Evolutionary conservation across 2,797 vertebrate species (phyloP), one percentile per base, ranked within the genome.

Genomic region (Myripristis murdjan): DNA sequence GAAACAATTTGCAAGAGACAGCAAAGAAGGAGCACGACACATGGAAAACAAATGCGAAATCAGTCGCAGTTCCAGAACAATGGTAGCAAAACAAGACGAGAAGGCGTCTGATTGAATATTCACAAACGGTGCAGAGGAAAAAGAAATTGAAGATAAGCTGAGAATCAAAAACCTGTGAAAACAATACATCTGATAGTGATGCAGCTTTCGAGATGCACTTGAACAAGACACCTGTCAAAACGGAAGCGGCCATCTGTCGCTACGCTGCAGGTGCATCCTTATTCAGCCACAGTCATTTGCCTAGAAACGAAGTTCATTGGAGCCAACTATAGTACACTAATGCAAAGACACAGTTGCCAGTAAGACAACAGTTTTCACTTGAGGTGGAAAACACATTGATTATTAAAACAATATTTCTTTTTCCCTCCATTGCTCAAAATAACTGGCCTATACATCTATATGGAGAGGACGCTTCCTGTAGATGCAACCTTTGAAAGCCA

Each of bases 261-360:
- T 22, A 16, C 33, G 46, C 66, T 63, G 78, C 54, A 57, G 56
- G 5, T 61, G 54, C 79, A 82, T 83, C 71, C 24, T 89, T 87
- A 88, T 89, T 85, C 83, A 86, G 77, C 77, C 79, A 3, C 78
- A 33, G 48, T 79, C 68, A 87, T 93, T 90, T 91, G 87, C 90
- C 90, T 90, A 86, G 56, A 86, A 84, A 85, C 87, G 83, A 4
- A 86, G 84, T 86, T 70, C 53, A 57, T 56, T 59, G 65, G 37
- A 52, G 35, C 59, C 24, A 0, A 46, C 15, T 23, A 16, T 22
- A 10, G 24, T 43, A 48, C 22, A 24, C 14, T 10, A 49, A 55
- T 7, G 37, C 23, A 61, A 20, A 52, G 9, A 33, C 14, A 49
- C 7, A 31, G 9, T 12, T 33, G 44, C 15, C 14, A 31, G 31